Percentiles rank a stretch among this genome's conserved stretches.
Conservation (phyloP, 2,888 invertebrate species). For the Zhengitettix transpicula region DNA sequence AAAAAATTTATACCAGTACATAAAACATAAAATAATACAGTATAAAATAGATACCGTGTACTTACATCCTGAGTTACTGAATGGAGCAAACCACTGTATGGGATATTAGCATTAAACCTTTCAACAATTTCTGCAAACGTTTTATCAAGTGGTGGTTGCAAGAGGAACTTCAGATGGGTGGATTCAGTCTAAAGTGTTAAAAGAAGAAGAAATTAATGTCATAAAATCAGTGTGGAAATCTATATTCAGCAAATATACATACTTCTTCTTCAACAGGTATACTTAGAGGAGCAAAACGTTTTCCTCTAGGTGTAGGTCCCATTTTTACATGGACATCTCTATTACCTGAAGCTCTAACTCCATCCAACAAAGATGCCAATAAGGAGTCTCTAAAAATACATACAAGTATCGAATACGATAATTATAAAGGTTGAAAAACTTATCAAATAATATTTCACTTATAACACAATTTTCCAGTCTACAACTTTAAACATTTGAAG, state of each 20-base stretch:
- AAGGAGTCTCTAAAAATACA: slow-evolving; percentile 62
- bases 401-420: neutral
- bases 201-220: neutral
- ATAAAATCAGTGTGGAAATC: neutral
- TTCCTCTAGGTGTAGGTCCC: slow-evolving; percentile 65
- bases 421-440: neutral
- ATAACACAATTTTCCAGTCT: neutral
- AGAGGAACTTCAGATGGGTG: slow-evolving; percentile 48
- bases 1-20: slow-evolving; percentile 15
- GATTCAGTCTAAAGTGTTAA: slow-evolving; percentile 6
- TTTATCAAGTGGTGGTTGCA: slow-evolving; percentile 44
- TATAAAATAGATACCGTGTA: slow-evolving; percentile 5
- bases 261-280: slow-evolving; percentile 88
- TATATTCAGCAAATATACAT: neutral
- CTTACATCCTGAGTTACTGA: slow-evolving; percentile 92
- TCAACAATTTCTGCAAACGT: slow-evolving; percentile 68
- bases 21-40: neutral
- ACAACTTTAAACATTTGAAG: neutral
- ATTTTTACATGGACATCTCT: slow-evolving; percentile 90
- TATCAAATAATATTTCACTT: neutral
- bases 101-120: slow-evolving; percentile 92
- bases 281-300: slow-evolving; percentile 75
- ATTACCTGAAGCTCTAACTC: slow-evolving; percentile 92
- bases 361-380: slow-evolving; percentile 87
- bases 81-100: slow-evolving; percentile 92